Base-by-base conservation (phyloP, 2,888 invertebrate species). In the Lasioglossum oenotherae region DNA sequence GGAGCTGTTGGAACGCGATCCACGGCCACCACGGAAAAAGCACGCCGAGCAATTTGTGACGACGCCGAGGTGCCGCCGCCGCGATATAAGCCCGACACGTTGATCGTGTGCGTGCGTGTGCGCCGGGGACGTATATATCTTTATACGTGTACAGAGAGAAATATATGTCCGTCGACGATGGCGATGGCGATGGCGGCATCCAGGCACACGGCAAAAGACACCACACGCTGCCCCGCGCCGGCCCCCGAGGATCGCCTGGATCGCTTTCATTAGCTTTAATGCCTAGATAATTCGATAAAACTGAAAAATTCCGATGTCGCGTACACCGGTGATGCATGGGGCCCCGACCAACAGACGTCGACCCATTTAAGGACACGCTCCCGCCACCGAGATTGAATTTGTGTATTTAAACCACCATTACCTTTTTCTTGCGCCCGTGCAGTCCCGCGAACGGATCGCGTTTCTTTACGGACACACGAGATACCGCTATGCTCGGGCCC, bases 231-330 rank as follows among this genome's bases (percentile, higher is more conserved):
- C 74, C 35, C 35, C 75, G 31, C 31, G 8, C 8, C 35, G 12
- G 67, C 27, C 82, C 75, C 82, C 67, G 79, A 41, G 80, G 86
- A 86, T 87, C 83, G 83, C 79, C 79, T 69, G 88, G 90, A 90
- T 89, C 81, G 91, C 92, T 94, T 94, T 94, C 94, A 94, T 95
- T 94, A 94, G 91, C 92, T 64, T 64, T 92, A 92, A 94, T 93
- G 94, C 92, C 93, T 93, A 92, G 93, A 92, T 95, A 94, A 95
- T 94, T 95, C 93, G 94, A 94, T 93, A 92, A 93, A 94, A 92
- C 93, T 91, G 90, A 91, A 92, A 93, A 93, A 94, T 95, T 93
- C 94, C 93, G 92, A 93, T 93, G 94, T 94, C 94, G 91, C 93
- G 94, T 93, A 92, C 91, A 81, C 49, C 74, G 85, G 88, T 92